Evolutionary conservation across 1,140 invertebrate species (phyloP), one percentile per base, ranked within the genome.

Genomic region (Drosophila eugracilis): DNA sequence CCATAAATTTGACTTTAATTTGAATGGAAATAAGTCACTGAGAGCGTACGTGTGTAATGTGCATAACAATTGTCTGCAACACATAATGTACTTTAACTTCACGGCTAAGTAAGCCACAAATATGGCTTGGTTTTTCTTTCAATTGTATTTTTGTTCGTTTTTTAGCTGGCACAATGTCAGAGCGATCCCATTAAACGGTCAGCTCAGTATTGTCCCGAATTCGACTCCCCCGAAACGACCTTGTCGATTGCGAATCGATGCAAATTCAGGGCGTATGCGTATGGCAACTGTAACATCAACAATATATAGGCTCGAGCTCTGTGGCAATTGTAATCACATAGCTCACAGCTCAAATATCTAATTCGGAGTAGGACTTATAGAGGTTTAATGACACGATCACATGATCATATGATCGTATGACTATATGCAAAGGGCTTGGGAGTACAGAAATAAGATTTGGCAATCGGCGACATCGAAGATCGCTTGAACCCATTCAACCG

Each of bases 11-110:
- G 76, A 73, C 57, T 76, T 63, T 80, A 85, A 86, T 86, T 86
- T 76, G 58, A 79, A 75, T 73, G 72, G 66, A 86, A 80, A 73
- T 84, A 72, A 86, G 76, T 59, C 63, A 81, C 69, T 70, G 52
- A 45, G 54, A 54, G 66, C 24, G 50, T 65, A 63, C 53, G 47
- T 58, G 55, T 75, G 66, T 55, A 48, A 45, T 59, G 69, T 63
- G 78, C 75, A 84, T 78, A 78, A 78, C 79, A 75, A 78, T 84
- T 84, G 78, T 58, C 36, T 77, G 73, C 42, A 50, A 75, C 74
- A 81, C 78, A 81, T 86, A 60, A 71, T 86, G 58, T 76, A 86
- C 81, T 86, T 86, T 86, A 83, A 86, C 81, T 86, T 86, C 65
- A 88, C 62, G 63, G 78, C 74, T 77, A 76, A 75, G 60, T 88